Evolutionary conservation across 2,888 invertebrate species (phyloP).

Genomic region (Ornithoptera priamus): DNA sequence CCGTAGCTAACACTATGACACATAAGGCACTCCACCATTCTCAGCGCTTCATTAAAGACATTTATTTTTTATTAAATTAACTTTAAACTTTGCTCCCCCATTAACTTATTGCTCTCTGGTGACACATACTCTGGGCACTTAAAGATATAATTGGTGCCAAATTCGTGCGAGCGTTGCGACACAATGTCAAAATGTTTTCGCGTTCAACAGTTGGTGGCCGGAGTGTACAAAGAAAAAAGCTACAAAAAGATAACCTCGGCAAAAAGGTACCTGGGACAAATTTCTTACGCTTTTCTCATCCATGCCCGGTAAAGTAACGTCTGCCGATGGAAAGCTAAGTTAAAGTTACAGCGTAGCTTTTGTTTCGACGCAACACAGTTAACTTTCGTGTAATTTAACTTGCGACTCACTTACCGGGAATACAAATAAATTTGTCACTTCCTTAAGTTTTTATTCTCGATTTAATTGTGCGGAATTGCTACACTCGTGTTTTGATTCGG

Average conservation of each 20-base stretch:
- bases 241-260: constrained; percentile 42
- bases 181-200: constrained; percentile 73
- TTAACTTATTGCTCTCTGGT: constrained; percentile 23
- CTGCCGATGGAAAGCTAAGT: constrained; percentile 24
- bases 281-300: constrained; percentile 71
- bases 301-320: constrained; percentile 37
- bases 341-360: neutral
- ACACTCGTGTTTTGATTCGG: constrained; percentile 60
- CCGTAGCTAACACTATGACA: too few species aligned
- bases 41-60: neutral
- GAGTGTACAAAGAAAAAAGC: constrained; percentile 44
- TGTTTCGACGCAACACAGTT: constrained; percentile 26
- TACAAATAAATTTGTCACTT: constrained; percentile 33
- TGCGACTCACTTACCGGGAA: constrained; percentile 14
- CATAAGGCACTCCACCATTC: too few species aligned
- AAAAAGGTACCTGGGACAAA: constrained; percentile 64
- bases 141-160: constrained; percentile 70
- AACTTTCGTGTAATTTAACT: constrained; percentile 22
- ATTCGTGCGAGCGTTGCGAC: constrained; percentile 58
- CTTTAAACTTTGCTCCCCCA: neutral
- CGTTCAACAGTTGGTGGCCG: constrained; percentile 58
- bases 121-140: constrained; percentile 43
- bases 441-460: constrained; percentile 60
- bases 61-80: neutral
- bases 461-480: constrained; percentile 74